Evolutionary conservation across 2,888 invertebrate species (phyloP).

Genomic region (Caenorhabditis virilis): DNA sequence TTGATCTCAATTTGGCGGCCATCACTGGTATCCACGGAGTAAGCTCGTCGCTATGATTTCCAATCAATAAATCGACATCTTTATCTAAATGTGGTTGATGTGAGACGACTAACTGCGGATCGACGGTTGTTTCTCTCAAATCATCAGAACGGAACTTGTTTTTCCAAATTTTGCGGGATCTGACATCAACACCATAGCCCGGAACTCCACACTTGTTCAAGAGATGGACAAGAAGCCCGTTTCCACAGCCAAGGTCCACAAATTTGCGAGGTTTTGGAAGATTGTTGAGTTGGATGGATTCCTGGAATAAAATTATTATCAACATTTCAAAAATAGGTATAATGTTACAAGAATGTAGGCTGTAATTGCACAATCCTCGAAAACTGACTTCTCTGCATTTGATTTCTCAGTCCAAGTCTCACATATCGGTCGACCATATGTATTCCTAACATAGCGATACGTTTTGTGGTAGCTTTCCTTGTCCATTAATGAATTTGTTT

Average conservation of each 20-base stretch:
- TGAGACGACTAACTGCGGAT: slow-evolving; percentile 39
- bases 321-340: slow-evolving; percentile 2
- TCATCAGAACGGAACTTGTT: slow-evolving; percentile 20
- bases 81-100: slow-evolving; percentile 40
- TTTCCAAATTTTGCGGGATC: slow-evolving; percentile 80
- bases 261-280: slow-evolving; percentile 72
- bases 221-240: slow-evolving; percentile 75
- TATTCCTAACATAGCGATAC: slow-evolving; percentile 48
- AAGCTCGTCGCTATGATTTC: slow-evolving; percentile 98
- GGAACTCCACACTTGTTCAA: slow-evolving; percentile 49
- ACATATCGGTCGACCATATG: slow-evolving; percentile 39
- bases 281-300: slow-evolving; percentile 6
- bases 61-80: slow-evolving; percentile 76
- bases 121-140: slow-evolving; percentile 40
- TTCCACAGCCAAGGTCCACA: slow-evolving; percentile 95
- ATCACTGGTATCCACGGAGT: slow-evolving; percentile 97
- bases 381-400: slow-evolving; percentile 90
- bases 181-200: slow-evolving; percentile 54
- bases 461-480: slow-evolving; percentile 44
- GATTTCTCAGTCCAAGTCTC: slow-evolving; percentile 84
- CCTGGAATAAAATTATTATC: slow-evolving; percentile 16
- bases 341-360: slow-evolving; percentile 77
- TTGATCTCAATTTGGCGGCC: slow-evolving; percentile 76
- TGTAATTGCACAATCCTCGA: slow-evolving; percentile 93
- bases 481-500: slow-evolving; percentile 44